Evolutionary conservation across 2,113 vertebrate species (phyloP), one percentile per base, ranked within the genome.

Genomic region (Oxygymnocypris stewartii): DNA sequence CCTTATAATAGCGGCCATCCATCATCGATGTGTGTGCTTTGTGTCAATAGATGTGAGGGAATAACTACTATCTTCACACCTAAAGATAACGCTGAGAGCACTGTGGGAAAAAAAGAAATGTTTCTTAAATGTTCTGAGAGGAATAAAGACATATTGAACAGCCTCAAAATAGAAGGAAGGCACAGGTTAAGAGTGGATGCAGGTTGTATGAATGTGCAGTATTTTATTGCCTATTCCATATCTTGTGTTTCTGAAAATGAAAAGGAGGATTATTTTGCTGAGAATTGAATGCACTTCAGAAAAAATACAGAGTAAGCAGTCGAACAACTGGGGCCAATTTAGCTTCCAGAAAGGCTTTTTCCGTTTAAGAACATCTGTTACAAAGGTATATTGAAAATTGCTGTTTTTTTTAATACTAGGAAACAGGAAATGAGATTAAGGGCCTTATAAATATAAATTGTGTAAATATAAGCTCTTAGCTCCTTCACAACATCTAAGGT

Each of bases 1-100:
- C 85, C 84, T 67, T 85, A 79, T 90, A 90, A 89, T 90, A 86
- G 88, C 84, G 83, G 79, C 79, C 87, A 87, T 90, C 83, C 88
- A 90, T 90, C 88, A 89, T n/a, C 84, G 73, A 86, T 84, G 88
- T 89, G 74, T 88, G 79, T 20, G 79, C 85, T 82, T 85, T 76
- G 67, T 86, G 89, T 87, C 86, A 87, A 57, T 86, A 84, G 75
- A 84, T 76, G 67, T 84, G 83, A 88, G 83, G 79, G 88, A 90
- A 87, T 76, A 85, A n/a, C 57, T 85, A 35, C 80, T 84, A 74
- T 81, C 88, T 37, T 84, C 67, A 86, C 79, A 87, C 47, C 74
- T 71, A 69, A 54, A 82, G 79, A 86, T 89, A 82, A 69, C 78
- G 85, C 65, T 78, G 71, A 71, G 80, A 77, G 59, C 44, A 78